phyloP scores from a whole-genome alignment of 2,113 vertebrate species.

The Procapra przewalskii region DNA sequence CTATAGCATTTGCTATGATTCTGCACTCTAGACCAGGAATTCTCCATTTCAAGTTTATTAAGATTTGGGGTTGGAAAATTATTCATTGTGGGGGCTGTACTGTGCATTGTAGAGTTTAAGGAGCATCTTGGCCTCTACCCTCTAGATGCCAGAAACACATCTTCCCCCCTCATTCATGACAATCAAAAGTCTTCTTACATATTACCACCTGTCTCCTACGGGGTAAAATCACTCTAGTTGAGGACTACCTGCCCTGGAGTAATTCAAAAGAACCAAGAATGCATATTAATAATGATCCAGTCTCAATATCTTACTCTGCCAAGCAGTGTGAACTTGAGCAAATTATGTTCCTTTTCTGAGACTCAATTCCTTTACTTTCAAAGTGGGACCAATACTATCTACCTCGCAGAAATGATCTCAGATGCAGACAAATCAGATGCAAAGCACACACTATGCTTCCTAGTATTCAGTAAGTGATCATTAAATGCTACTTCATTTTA shows the following conservation, averaged over 20 bases:
- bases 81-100: background rate
- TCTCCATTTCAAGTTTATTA: background rate
- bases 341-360: background rate
- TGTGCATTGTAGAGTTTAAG: background rate
- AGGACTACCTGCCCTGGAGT: background rate
- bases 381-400: background rate
- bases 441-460: background rate
- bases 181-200: background rate
- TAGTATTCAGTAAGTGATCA: background rate
- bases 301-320: background rate
- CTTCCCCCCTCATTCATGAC: background rate
- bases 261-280: background rate
- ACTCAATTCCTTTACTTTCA: background rate
- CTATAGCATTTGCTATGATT: background rate
- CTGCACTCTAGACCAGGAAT: background rate
- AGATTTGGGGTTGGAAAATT: background rate
- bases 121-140: background rate
- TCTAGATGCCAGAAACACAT: background rate
- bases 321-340: background rate
- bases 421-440: background rate
- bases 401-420: background rate
- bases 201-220: background rate
- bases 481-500: background rate
- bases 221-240: background rate
- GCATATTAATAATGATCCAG: background rate